Conservation (phyloP, 2,113 vertebrate genomes). For the Mobula birostris region DNA sequence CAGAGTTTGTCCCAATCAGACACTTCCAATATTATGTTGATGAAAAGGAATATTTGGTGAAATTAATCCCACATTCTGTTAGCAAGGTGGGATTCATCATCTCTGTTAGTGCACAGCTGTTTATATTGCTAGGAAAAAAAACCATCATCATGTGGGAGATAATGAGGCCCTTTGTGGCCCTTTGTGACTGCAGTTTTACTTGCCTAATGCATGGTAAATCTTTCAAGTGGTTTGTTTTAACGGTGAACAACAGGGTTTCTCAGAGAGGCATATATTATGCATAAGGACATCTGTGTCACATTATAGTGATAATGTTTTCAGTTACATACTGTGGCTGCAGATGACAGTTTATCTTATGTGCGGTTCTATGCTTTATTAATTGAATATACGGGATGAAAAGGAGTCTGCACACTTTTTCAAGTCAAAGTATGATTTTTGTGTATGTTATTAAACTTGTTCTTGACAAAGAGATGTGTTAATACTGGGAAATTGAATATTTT, state of each 20-base stretch:
- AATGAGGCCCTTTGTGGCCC: slow-evolving; percentile 35
- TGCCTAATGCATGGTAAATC: slow-evolving; percentile 28
- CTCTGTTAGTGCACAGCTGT: slow-evolving; percentile 29
- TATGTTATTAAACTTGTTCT: neutral
- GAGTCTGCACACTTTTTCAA: neutral
- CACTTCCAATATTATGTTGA: neutral
- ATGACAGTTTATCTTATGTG: slow-evolving; percentile 21
- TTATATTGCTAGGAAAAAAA: slow-evolving; percentile 17
- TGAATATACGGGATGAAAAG: neutral
- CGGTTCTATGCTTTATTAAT: neutral
- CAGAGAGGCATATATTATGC: slow-evolving; percentile 33
- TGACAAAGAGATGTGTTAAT: neutral
- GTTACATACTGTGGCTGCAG: slow-evolving; percentile 29
- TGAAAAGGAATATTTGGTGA: slow-evolving; percentile 20
- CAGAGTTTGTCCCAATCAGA: neutral
- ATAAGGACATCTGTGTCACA: slow-evolving; percentile 35
- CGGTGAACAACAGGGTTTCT: slow-evolving; percentile 32
- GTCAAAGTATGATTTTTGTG: neutral
- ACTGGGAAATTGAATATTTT: neutral
- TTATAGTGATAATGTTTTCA: slow-evolving; percentile 34
- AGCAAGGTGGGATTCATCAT: neutral
- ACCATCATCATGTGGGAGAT: slow-evolving; percentile 29
- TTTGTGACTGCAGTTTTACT: slow-evolving; percentile 9
- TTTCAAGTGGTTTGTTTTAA: slow-evolving; percentile 34
- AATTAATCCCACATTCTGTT: slow-evolving; percentile 15